phyloP scores from a whole-genome alignment of 2,888 invertebrate species.

The Aromia moschata region DNA sequence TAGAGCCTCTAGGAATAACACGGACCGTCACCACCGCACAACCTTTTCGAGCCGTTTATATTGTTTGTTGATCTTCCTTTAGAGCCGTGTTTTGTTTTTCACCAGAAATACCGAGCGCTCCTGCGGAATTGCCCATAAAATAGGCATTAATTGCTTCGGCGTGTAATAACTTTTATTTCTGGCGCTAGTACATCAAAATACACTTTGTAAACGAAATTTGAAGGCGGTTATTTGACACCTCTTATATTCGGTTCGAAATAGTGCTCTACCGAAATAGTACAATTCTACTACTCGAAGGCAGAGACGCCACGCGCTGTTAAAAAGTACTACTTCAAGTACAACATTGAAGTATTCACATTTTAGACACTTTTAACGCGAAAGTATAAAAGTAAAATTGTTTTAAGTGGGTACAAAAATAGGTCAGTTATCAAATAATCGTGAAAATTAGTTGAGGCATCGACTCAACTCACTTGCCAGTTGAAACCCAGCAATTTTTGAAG shows the following conservation, averaged over 20 bases:
- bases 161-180: constrained; percentile 36
- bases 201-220: constrained; percentile 16
- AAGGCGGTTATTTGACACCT: constrained; percentile 5
- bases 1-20: constrained; percentile 51
- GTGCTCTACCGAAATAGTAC: background rate
- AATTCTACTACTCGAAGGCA: too few species aligned
- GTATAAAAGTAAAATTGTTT: too few species aligned
- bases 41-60: constrained; percentile 48
- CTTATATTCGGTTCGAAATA: background rate
- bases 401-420: too few species aligned
- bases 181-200: constrained; percentile 26
- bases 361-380: too few species aligned
- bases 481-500: too few species aligned
- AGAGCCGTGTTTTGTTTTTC: constrained; percentile 42
- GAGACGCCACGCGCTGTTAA: too few species aligned
- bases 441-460: too few species aligned
- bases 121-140: constrained; percentile 40
- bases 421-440: too few species aligned
- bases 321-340: too few species aligned
- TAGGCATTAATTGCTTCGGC: constrained; percentile 39
- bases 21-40: constrained; percentile 48
- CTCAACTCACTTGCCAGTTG: too few species aligned
- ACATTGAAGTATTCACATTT: too few species aligned
- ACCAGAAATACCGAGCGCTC: constrained; percentile 31
- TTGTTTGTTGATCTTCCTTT: constrained; percentile 46